Percentiles rank a stretch among this genome's conserved stretches.
These are phyloP conservation scores for Agrochola lota DNA, from an alignment of 2,888 invertebrate species.

Conservation along the genomic window DNA sequence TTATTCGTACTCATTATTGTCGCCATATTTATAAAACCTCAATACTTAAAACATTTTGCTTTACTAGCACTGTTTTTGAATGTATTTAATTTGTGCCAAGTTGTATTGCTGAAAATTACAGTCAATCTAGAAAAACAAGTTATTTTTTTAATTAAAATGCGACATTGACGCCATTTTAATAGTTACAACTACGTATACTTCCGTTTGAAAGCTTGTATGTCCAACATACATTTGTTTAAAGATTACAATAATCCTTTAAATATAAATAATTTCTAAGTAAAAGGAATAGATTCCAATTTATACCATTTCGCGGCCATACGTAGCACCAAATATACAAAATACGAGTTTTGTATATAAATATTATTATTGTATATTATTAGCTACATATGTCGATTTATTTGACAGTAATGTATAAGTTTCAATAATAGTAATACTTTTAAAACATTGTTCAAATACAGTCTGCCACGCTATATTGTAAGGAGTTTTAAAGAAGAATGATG, in stretches of 20 bases:
- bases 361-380: slow-evolving; percentile 52
- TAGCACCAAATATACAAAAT: slow-evolving; percentile 64
- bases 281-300: slow-evolving; percentile 22
- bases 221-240: slow-evolving; percentile 13
- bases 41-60: background rate
- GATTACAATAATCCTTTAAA: slow-evolving; percentile 4
- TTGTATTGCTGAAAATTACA: background rate
- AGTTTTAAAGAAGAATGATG: background rate
- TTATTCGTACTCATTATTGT: slow-evolving; percentile 16
- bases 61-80: background rate
- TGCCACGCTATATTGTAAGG: background rate
- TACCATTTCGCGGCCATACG: slow-evolving; percentile 61
- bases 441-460: slow-evolving; percentile 41
- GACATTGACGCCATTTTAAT: background rate
- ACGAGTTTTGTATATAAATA: slow-evolving; percentile 53
- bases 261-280: slow-evolving; percentile 1
- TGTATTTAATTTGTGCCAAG: slow-evolving; percentile 18
- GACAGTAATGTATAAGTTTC: slow-evolving; percentile 46
- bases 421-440: slow-evolving; percentile 23
- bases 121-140: background rate
- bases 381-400: slow-evolving; percentile 39
- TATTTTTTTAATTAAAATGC: background rate
- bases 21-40: slow-evolving; percentile 33
- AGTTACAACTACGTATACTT: background rate
- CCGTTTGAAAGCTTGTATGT: slow-evolving; percentile 3